phyloP scores from a whole-genome alignment of 2,113 vertebrate species.

The Paratilapia polleni region DNA sequence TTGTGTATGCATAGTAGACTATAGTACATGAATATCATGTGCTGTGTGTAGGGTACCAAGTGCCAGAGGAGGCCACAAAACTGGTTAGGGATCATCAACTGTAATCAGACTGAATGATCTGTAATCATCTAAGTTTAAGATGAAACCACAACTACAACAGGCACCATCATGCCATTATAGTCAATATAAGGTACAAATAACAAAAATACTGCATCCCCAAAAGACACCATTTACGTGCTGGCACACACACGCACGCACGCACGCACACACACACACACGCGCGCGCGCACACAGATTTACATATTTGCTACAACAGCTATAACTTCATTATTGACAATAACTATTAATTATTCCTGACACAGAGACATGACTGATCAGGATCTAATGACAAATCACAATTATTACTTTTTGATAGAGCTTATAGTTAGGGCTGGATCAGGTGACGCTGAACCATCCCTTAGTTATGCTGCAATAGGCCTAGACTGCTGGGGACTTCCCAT shows the following conservation, averaged over 20 bases:
- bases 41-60: not conserved
- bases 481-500: too few species aligned
- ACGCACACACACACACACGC: not conserved
- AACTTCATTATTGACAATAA: not conserved
- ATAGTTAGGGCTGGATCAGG: too few species aligned
- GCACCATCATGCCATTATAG: not conserved
- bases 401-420: too few species aligned
- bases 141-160: not conserved
- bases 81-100: not conserved
- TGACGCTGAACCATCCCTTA: too few species aligned
- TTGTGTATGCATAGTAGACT: conserved; percentile 24
- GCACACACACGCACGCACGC: not conserved
- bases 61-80: not conserved
- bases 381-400: not conserved
- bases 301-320: not conserved
- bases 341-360: not conserved
- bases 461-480: too few species aligned
- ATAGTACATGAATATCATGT: not conserved
- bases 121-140: conserved; percentile 1
- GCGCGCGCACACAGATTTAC: not conserved
- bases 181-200: not conserved
- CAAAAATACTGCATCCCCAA: not conserved
- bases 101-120: not conserved
- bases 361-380: not conserved
- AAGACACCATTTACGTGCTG: not conserved